These are phyloP conservation scores for Podarcis raffonei DNA, from an alignment of 2,113 vertebrate species.

Conservation along the genomic window DNA sequence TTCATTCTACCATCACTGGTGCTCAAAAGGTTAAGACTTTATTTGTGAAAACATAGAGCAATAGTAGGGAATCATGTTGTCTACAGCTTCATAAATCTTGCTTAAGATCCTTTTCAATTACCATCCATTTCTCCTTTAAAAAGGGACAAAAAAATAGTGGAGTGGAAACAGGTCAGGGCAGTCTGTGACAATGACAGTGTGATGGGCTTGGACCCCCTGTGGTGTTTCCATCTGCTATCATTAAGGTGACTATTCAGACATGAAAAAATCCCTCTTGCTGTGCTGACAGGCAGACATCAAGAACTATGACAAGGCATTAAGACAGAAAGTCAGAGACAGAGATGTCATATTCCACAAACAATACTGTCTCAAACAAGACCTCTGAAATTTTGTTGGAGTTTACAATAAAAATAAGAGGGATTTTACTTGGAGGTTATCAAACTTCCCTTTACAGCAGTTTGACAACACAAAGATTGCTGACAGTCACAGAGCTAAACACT, in stretches of 20 bases:
- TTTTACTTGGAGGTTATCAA: slow-evolving; percentile 67
- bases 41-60: slow-evolving; percentile 79
- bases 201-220: slow-evolving; percentile 83
- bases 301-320: slow-evolving; percentile 87
- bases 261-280: slow-evolving; percentile 89
- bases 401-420: slow-evolving; percentile 61
- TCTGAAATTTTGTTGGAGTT: slow-evolving; percentile 73
- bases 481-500: slow-evolving; percentile 36
- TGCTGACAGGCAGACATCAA: slow-evolving; percentile 90
- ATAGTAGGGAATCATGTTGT: slow-evolving; percentile 72
- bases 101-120: slow-evolving; percentile 91
- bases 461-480: slow-evolving; percentile 36
- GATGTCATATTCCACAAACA: slow-evolving; percentile 77
- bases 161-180: slow-evolving; percentile 87
- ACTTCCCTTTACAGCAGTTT: slow-evolving; percentile 47
- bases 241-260: slow-evolving; percentile 94
- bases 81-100: slow-evolving; percentile 80
- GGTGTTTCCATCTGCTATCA: slow-evolving; percentile 93
- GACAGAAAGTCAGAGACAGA: slow-evolving; percentile 76
- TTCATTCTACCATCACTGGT: slow-evolving; percentile 65
- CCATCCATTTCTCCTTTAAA: slow-evolving; percentile 87
- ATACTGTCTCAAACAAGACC: slow-evolving; percentile 67
- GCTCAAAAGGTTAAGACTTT: slow-evolving; percentile 83
- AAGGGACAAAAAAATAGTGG: slow-evolving; percentile 82
- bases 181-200: slow-evolving; percentile 86